phyloP scores from a whole-genome alignment of 2,797 vertebrate genomes.

The Diplodus sargus region DNA sequence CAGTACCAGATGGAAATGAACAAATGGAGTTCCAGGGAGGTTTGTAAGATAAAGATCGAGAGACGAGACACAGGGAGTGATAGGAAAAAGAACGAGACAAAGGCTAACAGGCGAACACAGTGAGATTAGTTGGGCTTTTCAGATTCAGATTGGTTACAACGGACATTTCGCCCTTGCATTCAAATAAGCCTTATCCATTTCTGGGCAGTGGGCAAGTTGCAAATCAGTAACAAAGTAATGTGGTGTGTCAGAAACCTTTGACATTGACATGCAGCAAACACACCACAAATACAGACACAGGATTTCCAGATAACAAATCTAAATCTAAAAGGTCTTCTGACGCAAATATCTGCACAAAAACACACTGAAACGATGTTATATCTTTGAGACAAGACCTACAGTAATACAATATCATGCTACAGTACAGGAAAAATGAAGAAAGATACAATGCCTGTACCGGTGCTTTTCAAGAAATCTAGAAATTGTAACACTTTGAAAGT shows the following conservation, averaged over 20 bases:
- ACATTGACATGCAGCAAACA: background rate
- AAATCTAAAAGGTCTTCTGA: background rate
- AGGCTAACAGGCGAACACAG: conserved; percentile 11
- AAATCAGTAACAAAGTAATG: conserved; percentile 8
- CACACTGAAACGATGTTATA: background rate
- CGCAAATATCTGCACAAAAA: background rate
- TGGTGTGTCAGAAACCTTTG: background rate
- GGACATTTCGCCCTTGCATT: background rate
- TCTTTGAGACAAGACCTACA: background rate
- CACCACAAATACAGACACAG: background rate
- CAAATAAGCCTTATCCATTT: conserved; percentile 12
- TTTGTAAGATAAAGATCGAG: background rate
- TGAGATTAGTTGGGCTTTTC: background rate
- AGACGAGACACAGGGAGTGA: background rate
- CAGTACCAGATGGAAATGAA: conserved; percentile 1
- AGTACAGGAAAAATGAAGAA: background rate
- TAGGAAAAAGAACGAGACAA: background rate
- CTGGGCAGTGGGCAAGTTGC: background rate
- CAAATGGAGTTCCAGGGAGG: background rate
- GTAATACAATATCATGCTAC: background rate
- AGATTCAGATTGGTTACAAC: background rate
- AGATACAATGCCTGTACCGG: no score
- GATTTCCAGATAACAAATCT: background rate
- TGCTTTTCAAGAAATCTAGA: background rate
- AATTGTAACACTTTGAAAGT: background rate